Percentiles rank a stretch among this genome's conserved stretches.
Conservation (phyloP, 2,888 invertebrate species). For the Drosophila bunnanda region DNA sequence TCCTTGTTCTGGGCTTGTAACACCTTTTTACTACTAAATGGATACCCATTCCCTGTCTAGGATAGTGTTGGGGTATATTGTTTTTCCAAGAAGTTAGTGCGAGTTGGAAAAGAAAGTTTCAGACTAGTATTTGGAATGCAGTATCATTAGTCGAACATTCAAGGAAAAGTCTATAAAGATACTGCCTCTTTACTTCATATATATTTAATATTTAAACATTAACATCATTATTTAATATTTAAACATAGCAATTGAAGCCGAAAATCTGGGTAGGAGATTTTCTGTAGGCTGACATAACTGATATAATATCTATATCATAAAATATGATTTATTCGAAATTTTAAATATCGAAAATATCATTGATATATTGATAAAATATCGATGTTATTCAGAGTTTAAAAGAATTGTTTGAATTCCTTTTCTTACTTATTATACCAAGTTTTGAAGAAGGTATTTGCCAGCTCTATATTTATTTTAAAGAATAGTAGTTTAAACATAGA, state of each 20-base stretch:
- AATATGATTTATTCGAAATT: too few species aligned
- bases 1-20: slow-evolving; percentile 42
- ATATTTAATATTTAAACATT: too few species aligned
- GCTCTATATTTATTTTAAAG: background rate
- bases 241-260: too few species aligned
- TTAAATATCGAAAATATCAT: too few species aligned
- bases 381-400: background rate
- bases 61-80: background rate
- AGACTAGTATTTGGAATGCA: background rate
- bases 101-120: background rate
- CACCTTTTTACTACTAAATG: slow-evolving; percentile 52
- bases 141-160: background rate
- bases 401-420: too few species aligned
- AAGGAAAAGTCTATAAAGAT: background rate
- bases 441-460: too few species aligned
- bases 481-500: background rate
- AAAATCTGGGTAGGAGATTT: too few species aligned
- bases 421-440: too few species aligned
- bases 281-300: too few species aligned
- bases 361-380: background rate
- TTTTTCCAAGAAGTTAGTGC: background rate
- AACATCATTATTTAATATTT: too few species aligned
- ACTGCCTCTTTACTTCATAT: too few species aligned
- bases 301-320: too few species aligned
- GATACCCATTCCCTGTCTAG: background rate